Evolutionary conservation across 2,797 vertebrate species (phyloP), one percentile per base, ranked within the genome.

Genomic region (Caiman crocodilus): DNA sequence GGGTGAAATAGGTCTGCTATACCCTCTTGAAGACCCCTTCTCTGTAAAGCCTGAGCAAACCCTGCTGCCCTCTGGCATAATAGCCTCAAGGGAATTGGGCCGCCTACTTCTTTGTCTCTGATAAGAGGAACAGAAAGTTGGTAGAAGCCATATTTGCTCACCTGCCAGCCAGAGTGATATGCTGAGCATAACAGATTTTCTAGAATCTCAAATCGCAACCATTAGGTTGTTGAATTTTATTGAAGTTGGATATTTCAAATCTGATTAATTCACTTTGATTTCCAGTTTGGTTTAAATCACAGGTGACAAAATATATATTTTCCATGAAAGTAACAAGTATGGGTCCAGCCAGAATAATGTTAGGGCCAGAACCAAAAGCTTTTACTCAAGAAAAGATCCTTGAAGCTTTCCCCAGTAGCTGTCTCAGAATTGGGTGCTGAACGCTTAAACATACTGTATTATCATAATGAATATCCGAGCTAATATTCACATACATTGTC

Each of bases 61-160:
- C 50, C 3, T 58, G 82, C 23, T 6, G 28, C 35, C 42, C 4
- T 89, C 58, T 88, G 76, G 18, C n/a, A 14, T 89, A 60, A 5
- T 4, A 1, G 7, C 60, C 93, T 23, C 32, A 76, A 71, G 69
- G 89, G 90, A 90, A 86, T 84, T 60, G 80, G 21, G 25, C 15
- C 3, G 87, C 7, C 13, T 21, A n/a, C 69, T 81, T 11, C 14
- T 73, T 5, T 6, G n/a, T 2, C 0, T 1, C 1, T 16, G 64
- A 23, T 56, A 63, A 64, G 15, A 12, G 32, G 58, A 7, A 23
- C 77, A 69, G 2, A 2, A 64, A 7, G 0, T 1, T 63, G 58
- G 23, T 16, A 35, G 87, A 69, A 88, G 5, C 16, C 20, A 17
- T 5, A 12, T 88, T 76, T 79, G 6, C 79, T 82, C 84, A 30